These are phyloP conservation scores for Sylvia borin DNA, from an alignment of 2,797 vertebrate genomes.

Conservation along the genomic window DNA sequence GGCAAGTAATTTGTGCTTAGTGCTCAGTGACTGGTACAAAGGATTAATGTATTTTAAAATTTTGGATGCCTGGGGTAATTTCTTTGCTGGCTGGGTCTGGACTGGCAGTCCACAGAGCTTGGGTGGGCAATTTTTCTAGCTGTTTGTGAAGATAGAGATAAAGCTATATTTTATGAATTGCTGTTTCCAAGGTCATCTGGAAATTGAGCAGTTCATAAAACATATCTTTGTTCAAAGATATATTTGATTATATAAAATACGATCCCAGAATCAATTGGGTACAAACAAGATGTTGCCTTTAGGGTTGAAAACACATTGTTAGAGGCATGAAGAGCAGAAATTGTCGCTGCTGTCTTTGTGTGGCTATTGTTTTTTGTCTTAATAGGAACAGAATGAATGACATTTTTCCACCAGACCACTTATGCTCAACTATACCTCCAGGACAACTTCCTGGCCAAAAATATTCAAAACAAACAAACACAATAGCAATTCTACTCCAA, in stretches of 20 bases:
- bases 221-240: slow-evolving; percentile 60
- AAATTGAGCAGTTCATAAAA: slow-evolving; percentile 59
- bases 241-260: slow-evolving; percentile 62
- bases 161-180: slow-evolving; percentile 60
- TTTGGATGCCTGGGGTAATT: slow-evolving; percentile 1
- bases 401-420: slow-evolving; percentile 66
- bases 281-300: slow-evolving; percentile 60
- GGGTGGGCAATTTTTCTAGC: slow-evolving; percentile 39
- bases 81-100: not conserved
- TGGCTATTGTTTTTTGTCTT: slow-evolving; percentile 65
- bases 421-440: slow-evolving; percentile 67
- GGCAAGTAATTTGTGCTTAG: slow-evolving; percentile 17
- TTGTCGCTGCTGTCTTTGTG: slow-evolving; percentile 54
- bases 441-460: slow-evolving; percentile 67
- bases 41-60: slow-evolving; percentile 35
- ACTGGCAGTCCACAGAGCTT: not conserved
- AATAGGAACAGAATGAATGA: slow-evolving; percentile 71
- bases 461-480: slow-evolving; percentile 67
- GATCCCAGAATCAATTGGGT: slow-evolving; percentile 59
- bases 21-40: slow-evolving; percentile 29
- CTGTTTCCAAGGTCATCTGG: slow-evolving; percentile 60
- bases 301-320: slow-evolving; percentile 60
- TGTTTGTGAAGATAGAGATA: slow-evolving; percentile 54
- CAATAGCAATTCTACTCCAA: slow-evolving; percentile 71
- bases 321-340: slow-evolving; percentile 59